These are phyloP conservation scores for Vicugna pacos DNA, from an alignment of 2,113 vertebrate genomes.

Conservation along the genomic window DNA sequence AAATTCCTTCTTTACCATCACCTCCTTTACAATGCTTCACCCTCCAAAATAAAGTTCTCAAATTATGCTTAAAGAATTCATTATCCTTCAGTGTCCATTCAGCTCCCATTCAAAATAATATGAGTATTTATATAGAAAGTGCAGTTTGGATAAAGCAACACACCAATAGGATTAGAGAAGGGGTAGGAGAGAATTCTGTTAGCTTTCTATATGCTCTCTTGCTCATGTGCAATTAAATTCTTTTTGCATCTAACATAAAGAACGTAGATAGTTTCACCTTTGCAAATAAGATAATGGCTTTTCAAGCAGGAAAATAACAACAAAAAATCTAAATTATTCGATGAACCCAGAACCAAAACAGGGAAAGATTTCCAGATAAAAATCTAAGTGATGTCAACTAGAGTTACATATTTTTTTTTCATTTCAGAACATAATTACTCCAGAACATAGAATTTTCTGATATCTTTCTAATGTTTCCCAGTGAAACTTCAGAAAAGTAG, in stretches of 20 bases:
- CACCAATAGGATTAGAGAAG: background rate
- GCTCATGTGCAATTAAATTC: background rate
- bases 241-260: slow-evolving; percentile 39
- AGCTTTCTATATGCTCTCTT: background rate
- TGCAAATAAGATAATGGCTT: slow-evolving; percentile 25
- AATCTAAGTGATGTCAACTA: background rate
- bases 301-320: slow-evolving; percentile 10
- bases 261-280: background rate
- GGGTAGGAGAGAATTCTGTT: background rate
- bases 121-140: background rate
- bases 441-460: background rate
- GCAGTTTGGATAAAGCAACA: background rate
- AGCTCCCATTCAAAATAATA: background rate
- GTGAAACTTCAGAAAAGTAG: slow-evolving; percentile 43
- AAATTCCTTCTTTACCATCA: slow-evolving; percentile 12
- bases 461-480: slow-evolving; percentile 36
- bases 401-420: slow-evolving; percentile 31
- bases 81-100: background rate
- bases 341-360: background rate
- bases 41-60: slow-evolving; percentile 31
- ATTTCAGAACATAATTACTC: slow-evolving; percentile 55
- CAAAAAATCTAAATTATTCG: background rate
- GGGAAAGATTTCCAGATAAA: slow-evolving; percentile 14
- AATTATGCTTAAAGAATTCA: slow-evolving; percentile 27
- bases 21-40: background rate